These are phyloP conservation scores for Cyprinus carpio DNA, from an alignment of 2,113 vertebrate species.

Conservation along the genomic window DNA sequence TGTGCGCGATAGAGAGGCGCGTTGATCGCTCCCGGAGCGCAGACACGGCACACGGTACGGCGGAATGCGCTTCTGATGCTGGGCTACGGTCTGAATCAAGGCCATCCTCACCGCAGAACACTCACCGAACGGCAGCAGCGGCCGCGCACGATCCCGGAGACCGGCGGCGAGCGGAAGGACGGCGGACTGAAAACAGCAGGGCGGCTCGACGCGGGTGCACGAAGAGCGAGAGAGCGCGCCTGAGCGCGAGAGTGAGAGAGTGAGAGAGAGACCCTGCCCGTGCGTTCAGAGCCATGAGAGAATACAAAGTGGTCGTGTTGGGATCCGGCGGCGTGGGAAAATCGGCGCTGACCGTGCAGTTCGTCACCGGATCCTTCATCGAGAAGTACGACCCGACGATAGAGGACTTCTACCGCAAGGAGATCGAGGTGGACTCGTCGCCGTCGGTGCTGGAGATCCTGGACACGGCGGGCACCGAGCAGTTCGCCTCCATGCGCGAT, in stretches of 20 bases:
- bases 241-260: constrained; percentile 46
- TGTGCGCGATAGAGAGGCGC: not conserved
- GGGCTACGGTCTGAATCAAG: constrained; percentile 47
- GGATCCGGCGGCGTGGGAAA: constrained; percentile 96
- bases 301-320: constrained; percentile 97
- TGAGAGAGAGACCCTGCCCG: constrained; percentile 27
- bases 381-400: constrained; percentile 98
- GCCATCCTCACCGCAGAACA: constrained; percentile 46
- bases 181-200: constrained; percentile 69
- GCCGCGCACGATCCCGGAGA: too few relatives aligned
- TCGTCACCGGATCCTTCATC: constrained; percentile 95
- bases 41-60: constrained; percentile 63
- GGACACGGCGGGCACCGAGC: constrained; percentile 96
- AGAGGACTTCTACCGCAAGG: constrained; percentile 97
- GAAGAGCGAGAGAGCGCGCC: not conserved
- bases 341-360: constrained; percentile 93
- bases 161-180: not conserved
- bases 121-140: constrained; percentile 35
- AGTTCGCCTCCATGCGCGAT: constrained; percentile 98
- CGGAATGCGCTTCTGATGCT: constrained; percentile 68
- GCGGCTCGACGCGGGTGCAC: constrained; percentile 50
- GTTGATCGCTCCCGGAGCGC: constrained; percentile 68
- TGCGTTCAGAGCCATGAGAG: constrained; percentile 85
- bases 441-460: constrained; percentile 73
- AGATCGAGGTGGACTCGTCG: constrained; percentile 95